These are phyloP conservation scores for Cotesia vestalis DNA, from an alignment of 1,140 invertebrate species.

Conservation along the genomic window DNA sequence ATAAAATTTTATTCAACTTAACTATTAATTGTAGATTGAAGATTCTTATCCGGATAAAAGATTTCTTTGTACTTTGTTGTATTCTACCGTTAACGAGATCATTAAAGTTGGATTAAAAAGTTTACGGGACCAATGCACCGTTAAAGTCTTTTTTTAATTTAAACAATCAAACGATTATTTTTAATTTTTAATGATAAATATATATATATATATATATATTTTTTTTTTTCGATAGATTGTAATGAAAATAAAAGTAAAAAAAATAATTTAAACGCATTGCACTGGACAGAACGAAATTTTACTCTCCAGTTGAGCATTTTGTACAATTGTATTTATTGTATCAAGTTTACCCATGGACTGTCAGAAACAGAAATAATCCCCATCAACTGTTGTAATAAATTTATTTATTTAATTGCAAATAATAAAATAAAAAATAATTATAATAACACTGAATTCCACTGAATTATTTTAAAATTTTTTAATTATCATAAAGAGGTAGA, in stretches of 20 bases:
- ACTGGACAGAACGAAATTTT: not conserved
- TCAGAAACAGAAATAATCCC: not conserved
- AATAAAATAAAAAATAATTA: too few relatives aligned
- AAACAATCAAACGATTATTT: not conserved
- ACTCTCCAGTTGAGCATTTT: not conserved
- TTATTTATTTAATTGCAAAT: not conserved
- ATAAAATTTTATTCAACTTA: not conserved
- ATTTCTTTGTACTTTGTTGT: too few relatives aligned
- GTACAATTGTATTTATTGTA: slow-evolving; percentile 2
- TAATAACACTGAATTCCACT: too few relatives aligned
- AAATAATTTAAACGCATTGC: too few relatives aligned
- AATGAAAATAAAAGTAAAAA: too few relatives aligned
- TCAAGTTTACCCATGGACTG: slow-evolving; percentile 15
- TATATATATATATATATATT: slow-evolving; percentile 21
- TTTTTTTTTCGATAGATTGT: too few relatives aligned
- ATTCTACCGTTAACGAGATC: too few relatives aligned
- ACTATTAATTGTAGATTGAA: not conserved
- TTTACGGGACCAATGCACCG: too few relatives aligned
- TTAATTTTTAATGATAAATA: not conserved
- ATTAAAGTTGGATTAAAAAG: too few relatives aligned
- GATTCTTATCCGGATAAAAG: too few relatives aligned
- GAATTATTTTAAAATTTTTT: too few relatives aligned
- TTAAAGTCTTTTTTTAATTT: not conserved
- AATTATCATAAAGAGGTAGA: too few relatives aligned
- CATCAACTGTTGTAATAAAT: not conserved